phyloP scores from a whole-genome alignment of 2,888 invertebrate genomes.

The Napeogenes inachia region DNA sequence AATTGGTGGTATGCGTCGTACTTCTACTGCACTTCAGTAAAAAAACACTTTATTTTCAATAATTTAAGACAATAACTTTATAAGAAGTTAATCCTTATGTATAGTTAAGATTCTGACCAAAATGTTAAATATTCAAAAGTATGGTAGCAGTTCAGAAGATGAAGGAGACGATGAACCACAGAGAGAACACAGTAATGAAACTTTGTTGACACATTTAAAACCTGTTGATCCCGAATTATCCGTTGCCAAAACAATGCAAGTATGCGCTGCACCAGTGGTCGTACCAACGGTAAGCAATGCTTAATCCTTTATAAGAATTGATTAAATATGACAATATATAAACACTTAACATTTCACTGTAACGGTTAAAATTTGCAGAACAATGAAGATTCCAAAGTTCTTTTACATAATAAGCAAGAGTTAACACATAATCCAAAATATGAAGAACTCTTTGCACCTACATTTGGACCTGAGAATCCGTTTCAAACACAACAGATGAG shows the following conservation, averaged over 20 bases:
- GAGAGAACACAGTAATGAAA: slow-evolving; percentile 60
- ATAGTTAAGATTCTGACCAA: slow-evolving; percentile 16
- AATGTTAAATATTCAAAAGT: slow-evolving; percentile 86
- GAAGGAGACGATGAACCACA: slow-evolving; percentile 75
- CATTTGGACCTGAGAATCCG: slow-evolving; percentile 95
- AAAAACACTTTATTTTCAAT: neutral
- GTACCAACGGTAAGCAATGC: slow-evolving; percentile 82
- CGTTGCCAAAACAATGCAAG: slow-evolving; percentile 79
- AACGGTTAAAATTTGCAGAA: slow-evolving; percentile 73
- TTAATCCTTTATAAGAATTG: too few species aligned
- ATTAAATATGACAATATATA: neutral
- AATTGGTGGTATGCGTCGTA: neutral
- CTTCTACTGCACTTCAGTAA: neutral
- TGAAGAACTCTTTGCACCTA: slow-evolving; percentile 95
- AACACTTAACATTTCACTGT: slow-evolving; percentile 9
- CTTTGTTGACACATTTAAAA: slow-evolving; percentile 71
- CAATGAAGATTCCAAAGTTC: slow-evolving; percentile 81
- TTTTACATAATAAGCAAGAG: slow-evolving; percentile 90
- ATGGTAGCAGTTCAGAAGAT: slow-evolving; percentile 84
- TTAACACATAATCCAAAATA: slow-evolving; percentile 93
- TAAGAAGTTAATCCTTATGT: neutral
- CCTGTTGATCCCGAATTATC: slow-evolving; percentile 78
- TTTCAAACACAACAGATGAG: slow-evolving; percentile 93
- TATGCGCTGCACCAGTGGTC: slow-evolving; percentile 90
- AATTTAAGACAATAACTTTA: slow-evolving; percentile 12